These are phyloP conservation scores for Drosophila kuntzei DNA, from an alignment of 2,888 invertebrate species.

Conservation along the genomic window DNA sequence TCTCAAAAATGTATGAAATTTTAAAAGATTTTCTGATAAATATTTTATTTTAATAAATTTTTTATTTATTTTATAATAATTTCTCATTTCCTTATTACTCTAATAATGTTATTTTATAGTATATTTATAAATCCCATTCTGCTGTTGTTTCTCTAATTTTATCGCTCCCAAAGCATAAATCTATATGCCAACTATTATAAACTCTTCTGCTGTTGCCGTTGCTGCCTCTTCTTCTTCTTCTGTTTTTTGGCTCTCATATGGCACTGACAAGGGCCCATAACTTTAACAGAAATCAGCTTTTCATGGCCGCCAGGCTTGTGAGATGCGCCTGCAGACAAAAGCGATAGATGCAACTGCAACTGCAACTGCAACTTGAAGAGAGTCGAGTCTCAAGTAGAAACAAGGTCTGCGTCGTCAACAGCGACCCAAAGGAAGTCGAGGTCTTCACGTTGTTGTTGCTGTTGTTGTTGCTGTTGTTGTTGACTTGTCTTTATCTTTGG, in stretches of 20 bases:
- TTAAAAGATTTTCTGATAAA: too few relatives aligned
- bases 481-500: slow-evolving; percentile 49
- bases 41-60: too few relatives aligned
- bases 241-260: slow-evolving; percentile 33
- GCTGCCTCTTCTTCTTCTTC: background rate
- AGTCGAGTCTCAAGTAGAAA: slow-evolving; percentile 14
- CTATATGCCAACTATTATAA: slow-evolving; percentile 3
- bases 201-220: background rate
- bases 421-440: slow-evolving; percentile 82
- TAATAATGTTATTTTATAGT: background rate
- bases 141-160: background rate
- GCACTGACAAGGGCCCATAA: slow-evolving; percentile 56
- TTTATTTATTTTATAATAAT: too few relatives aligned
- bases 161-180: slow-evolving; percentile 2
- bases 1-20: too few relatives aligned
- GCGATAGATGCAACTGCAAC: slow-evolving; percentile 53
- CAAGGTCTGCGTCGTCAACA: slow-evolving; percentile 55
- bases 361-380: slow-evolving; percentile 35
- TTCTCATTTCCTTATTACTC: background rate
- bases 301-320: slow-evolving; percentile 63
- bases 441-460: slow-evolving; percentile 54
- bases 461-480: slow-evolving; percentile 22
- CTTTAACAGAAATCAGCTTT: slow-evolving; percentile 49
- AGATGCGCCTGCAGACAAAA: slow-evolving; percentile 59
- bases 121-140: background rate